Base-by-base conservation (phyloP, 2,888 invertebrate species). In the Cryptops parisi region DNA sequence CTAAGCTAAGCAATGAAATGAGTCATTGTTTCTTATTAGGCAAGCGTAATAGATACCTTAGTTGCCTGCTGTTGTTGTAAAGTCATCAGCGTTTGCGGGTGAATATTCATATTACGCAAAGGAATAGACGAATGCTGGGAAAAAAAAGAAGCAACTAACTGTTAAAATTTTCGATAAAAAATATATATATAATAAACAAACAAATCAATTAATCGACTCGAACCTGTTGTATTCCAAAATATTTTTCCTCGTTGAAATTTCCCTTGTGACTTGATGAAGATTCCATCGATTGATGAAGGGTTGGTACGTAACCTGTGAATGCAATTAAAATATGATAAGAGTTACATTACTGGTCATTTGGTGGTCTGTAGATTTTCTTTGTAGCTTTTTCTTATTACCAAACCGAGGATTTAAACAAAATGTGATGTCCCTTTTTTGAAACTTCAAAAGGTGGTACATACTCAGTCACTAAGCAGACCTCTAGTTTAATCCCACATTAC, bases 271-370 rank as follows among this genome's bases (percentile, higher is more conserved):
- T 33, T 9, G 33, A 6, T 15, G n/a, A n/a, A n/a, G 33, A 33
- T 33, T 33, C 33, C 6, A 33, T 33, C 33, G 6, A 15, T 15
- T 33, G 33, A 33, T 33, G 49, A 58, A 75, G 74, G 27, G 75
- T 54, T 5, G 53, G 50, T 3, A 53, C 44, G 45, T 57, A 57
- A 46, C 50, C 55, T 55, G 27, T 2, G 9, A 19, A 44, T 3
- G 9, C 40, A 21, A 24, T 15, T 3, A 24, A 33, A 33, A 6
- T 33, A 33, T 33, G 15, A 33, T 33, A 33, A 15, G 9, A 33
- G 15, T 15, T 33, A 15, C n/a, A n/a, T n/a, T n/a, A n/a, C n/a
- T n/a, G n/a, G n/a, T n/a, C n/a, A n/a, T n/a, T n/a, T n/a, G n/a
- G n/a, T n/a, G n/a, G n/a, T n/a, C n/a, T n/a, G n/a, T n/a, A n/a